These are phyloP conservation scores for Trissolcus brochymenae DNA, from an alignment of 2,888 invertebrate species.

Conservation along the genomic window DNA sequence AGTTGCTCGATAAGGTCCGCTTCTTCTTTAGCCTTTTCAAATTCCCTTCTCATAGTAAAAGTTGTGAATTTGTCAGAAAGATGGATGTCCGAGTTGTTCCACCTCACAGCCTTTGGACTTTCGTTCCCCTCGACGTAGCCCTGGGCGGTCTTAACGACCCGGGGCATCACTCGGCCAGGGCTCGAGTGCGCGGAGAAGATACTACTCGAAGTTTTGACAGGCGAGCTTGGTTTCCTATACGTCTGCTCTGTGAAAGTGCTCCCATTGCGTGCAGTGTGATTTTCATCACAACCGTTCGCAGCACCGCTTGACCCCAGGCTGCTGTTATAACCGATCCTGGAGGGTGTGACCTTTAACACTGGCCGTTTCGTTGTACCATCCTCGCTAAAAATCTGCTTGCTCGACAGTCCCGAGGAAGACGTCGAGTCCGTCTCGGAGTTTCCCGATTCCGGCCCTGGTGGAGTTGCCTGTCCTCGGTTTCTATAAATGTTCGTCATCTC, in stretches of 20 bases:
- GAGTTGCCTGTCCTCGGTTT: constrained; percentile 80
- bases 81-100: constrained; percentile 80
- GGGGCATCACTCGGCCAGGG: constrained; percentile 73
- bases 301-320: constrained; percentile 59
- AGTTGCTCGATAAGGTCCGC: constrained; percentile 89
- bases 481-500: constrained; percentile 84
- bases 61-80: constrained; percentile 84
- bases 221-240: constrained; percentile 83
- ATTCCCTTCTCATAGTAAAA: constrained; percentile 94
- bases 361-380: constrained; percentile 80
- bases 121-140: constrained; percentile 80
- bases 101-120: constrained; percentile 74
- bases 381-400: constrained; percentile 72
- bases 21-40: constrained; percentile 93
- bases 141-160: constrained; percentile 79
- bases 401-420: constrained; percentile 58
- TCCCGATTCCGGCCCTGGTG: constrained; percentile 73
- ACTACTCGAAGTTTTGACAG: constrained; percentile 80
- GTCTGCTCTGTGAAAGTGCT: constrained; percentile 72
- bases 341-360: constrained; percentile 88
- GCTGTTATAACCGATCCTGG: constrained; percentile 79
- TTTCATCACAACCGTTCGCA: constrained; percentile 72
- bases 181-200: constrained; percentile 78
- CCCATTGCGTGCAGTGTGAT: constrained; percentile 68
- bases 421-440: constrained; percentile 65